A percentile compares a stretch with the other conserved stretches of the same genome.
Evolutionary conservation across 2,797 vertebrate species (phyloP).

Genomic region (Rhinophrynus dorsalis): DNA sequence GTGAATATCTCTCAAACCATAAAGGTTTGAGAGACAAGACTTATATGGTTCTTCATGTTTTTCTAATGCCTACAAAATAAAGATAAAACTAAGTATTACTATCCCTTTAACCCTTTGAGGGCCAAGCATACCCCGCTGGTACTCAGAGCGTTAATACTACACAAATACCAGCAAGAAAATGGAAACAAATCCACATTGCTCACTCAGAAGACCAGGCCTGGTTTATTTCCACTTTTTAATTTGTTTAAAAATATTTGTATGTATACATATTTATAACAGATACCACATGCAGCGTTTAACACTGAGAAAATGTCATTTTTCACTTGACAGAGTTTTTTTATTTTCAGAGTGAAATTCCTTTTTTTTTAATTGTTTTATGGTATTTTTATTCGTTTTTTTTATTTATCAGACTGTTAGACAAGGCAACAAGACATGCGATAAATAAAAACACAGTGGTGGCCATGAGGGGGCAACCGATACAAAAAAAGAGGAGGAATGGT

Average conservation of each 20-base stretch:
- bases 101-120: no score
- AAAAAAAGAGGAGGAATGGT: neutral
- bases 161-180: no score
- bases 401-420: neutral
- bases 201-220: neutral
- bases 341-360: neutral
- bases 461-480: neutral
- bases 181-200: no score
- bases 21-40: no score
- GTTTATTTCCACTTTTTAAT: neutral
- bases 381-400: neutral
- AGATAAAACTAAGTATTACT: no score
- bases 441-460: neutral
- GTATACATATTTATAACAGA: slow-evolving; percentile 27
- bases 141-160: no score
- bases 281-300: slow-evolving; percentile 31
- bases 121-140: no score
- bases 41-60: no score
- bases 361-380: neutral
- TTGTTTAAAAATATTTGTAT: slow-evolving; percentile 19
- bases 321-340: neutral
- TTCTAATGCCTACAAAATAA: no score
- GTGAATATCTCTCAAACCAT: no score
- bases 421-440: slow-evolving; percentile 22
- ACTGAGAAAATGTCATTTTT: slow-evolving; percentile 8